Percentiles rank a stretch among this genome's conserved stretches.
Evolutionary conservation across 2,888 invertebrate genomes (phyloP).

Genomic region (Ectobius pallidus): DNA sequence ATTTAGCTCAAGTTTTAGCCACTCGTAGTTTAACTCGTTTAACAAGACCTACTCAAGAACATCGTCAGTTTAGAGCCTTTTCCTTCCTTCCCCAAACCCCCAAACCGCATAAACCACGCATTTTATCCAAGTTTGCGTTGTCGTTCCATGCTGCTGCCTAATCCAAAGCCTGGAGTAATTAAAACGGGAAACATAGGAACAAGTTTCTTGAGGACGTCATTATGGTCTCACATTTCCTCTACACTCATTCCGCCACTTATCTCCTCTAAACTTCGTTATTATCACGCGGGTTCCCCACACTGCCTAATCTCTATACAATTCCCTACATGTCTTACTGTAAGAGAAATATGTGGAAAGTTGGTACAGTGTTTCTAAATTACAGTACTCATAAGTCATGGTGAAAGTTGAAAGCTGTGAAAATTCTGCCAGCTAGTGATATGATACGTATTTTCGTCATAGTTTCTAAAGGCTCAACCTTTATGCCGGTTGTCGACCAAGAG

Average conservation of each 20-base stretch:
- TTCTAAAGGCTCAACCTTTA: no score
- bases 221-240: not conserved
- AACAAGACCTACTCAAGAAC: not conserved
- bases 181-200: not conserved
- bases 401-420: no score
- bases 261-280: not conserved
- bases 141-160: constrained; percentile 5
- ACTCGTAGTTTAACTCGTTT: constrained; percentile 2
- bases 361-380: no score
- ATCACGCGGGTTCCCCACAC: not conserved
- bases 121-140: not conserved
- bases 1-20: not conserved
- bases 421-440: no score
- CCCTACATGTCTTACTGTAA: no score
- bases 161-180: constrained; percentile 11
- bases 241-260: not conserved
- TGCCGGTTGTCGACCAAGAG: no score
- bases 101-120: constrained; percentile 1
- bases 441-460: no score
- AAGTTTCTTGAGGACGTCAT: not conserved
- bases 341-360: no score
- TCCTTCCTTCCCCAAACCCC: not conserved
- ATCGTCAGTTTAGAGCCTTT: not conserved
- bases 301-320: not conserved
- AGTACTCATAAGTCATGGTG: no score